Evolutionary conservation across 2,888 invertebrate genomes (phyloP), one percentile per base, ranked within the genome.

Genomic region (Toxonevra muliebris): DNA sequence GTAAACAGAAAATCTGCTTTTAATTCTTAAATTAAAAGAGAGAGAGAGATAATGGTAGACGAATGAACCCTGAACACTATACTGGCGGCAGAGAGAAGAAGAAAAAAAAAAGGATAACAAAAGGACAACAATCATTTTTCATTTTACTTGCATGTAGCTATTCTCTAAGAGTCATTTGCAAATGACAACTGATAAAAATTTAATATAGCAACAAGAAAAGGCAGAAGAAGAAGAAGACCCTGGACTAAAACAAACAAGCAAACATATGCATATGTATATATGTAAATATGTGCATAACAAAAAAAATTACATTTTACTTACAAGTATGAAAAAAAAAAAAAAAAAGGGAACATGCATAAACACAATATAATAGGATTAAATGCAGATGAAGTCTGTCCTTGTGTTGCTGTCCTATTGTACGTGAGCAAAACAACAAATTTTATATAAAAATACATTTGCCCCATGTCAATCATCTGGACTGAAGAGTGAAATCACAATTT

Each of bases 151-250:
- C 7, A 30, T 7, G 30, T 4, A 30, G 30, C 3, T 30, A 30
- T 4, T 7, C 30, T 30, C 42, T 12, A n/a, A 7, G 42, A 70
- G 72, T 71, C 76, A 76, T 76, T 76, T 72, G 75, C 74, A 73
- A 72, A 76, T 76, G 77, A 78, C 77, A 79, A 78, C 77, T 77
- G 79, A 73, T 74, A 79, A 77, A 79, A 79, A 77, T 79, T 77
- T 77, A 77, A 79, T 78, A 78, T 79, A 75, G 13, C 19, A 60
- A 52, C 79, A 80, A 78, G 76, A 79, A 79, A 79, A 75, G 7
- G 30, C 30, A 30, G 30, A 2, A 30, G 30, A 4, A 30, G 30
- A 4, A 77, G 77, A 76, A 19, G 20, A 7, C n/a, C n/a, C n/a
- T n/a, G n/a, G n/a, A n/a, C n/a, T n/a, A n/a, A n/a, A n/a, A n/a